Evolutionary conservation across 2,888 invertebrate species (phyloP), one percentile per base, ranked within the genome.

Genomic region (Sphaerophoria rueppellii): DNA sequence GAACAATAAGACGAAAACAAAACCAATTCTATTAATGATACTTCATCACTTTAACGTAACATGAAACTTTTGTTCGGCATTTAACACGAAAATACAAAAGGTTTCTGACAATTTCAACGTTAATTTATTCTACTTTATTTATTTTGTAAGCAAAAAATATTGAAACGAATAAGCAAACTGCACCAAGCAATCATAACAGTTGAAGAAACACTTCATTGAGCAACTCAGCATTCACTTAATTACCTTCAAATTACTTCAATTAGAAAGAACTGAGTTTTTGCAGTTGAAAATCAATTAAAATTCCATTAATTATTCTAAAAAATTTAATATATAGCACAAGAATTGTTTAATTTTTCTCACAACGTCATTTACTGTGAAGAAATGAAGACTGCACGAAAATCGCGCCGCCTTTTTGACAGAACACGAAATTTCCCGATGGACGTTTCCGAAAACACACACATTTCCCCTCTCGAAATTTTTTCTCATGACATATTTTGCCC

Each of bases 331-430:
- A n/a, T 3, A 24, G 3, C 11, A 50, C 34, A 71, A 46, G 7
- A 7, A 4, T 46, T 43, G 12, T n/a, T 16, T 16, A 61, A 24
- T 35, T 79, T 75, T 50, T 71, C 54, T 61, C 54, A 72, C 67
- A 80, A 72, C 67, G 77, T 67, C 60, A 60, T 24, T 52, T 9
- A 65, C 35, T 50, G 50, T 24, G 24, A 24, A 24, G 24, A 24
- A 35, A 50, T 34, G 24, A 67, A 67, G n/a, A 77, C 71, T 75
- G 72, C 54, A 75, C 76, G 72, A 69, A 72, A 71, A 70, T 55
- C 85, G 81, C 57, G 54, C 85, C 85, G 81, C 76, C 69, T 85
- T 81, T 85, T 72, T 85, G 83, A 83, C 83, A 85, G 69, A 46
- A 63, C 34, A 12, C 1, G 14, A 71, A 34, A 58, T 43, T 75